Evolutionary conservation across 2,113 vertebrate species (phyloP), one percentile per base, ranked within the genome.

Genomic region (Cepphus grylle): DNA sequence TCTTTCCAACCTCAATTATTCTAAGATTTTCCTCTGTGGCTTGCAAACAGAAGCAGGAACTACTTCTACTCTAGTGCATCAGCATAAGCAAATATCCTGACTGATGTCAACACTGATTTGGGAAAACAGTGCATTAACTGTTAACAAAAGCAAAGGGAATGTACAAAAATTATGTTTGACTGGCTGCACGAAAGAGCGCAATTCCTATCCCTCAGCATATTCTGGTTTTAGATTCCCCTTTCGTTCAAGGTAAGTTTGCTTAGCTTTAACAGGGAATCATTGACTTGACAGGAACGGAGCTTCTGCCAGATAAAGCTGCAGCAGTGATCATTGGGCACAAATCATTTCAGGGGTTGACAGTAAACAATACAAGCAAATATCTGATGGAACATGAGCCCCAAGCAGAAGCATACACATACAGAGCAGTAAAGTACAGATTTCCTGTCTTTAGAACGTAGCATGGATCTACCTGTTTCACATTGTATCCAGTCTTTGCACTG

Each of bases 401-500:
- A 9, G 59, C 74, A 70, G 53, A 7, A 76, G 65, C 83, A 47
- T 12, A 42, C 6, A 13, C 55, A 27, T 5, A 8, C 9, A 52
- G 32, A 69, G 59, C 74, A 77, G 61, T 1, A 8, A 74, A 62
- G 62, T 8, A 15, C 53, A 78, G 22, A 34, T 13, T 18, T 38
- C 53, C 74, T 30, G 32, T 1, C n/a, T n/a, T 43, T 2, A 36
- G 45, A 45, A 17, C 15, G n/a, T 34, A n/a, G 20, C 6, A 5
- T 1, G 5, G 6, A 47, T 94, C 97, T 99, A 99, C 99, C 99
- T 99, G 99, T 98, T 99, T 99, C 93, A 99, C 99, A 97, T 99
- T 99, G 98, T 99, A 99, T 91, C 99, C 99, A 98, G 99, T 99
- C 98, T 99, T 99, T 97, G 99, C 99, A 96, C 99, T 99, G 98